Base-by-base conservation (phyloP, 2,797 vertebrate genomes). In the Pogonophryne albipinna region DNA sequence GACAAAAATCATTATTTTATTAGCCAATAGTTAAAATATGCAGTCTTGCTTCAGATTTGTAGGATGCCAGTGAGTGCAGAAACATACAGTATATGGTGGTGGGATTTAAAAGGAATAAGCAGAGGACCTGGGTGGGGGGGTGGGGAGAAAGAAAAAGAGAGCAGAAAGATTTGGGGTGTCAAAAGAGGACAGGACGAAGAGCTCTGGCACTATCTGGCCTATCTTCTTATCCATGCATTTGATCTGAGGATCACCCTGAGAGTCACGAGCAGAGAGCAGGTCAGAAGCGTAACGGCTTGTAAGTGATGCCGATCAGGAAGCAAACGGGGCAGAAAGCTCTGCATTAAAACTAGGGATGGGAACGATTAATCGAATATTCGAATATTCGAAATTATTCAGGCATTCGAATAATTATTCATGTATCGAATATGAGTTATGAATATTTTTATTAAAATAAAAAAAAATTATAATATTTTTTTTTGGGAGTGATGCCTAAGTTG, bases 261-360 rank as follows among this genome's bases (percentile, higher is more conserved):
- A 55, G 76, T 77, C 85, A 74, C 74, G 87, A 83, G 82, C 88
- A 86, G 80, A 76, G 77, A 90, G 86, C 81, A 67, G 68, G 74
- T 76, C 83, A 73, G 85, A 82, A 91, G 89, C 84, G 82, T 86
- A 92, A 89, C 79, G 65, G 80, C 83, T 80, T 85, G 80, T 71
- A 89, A 92, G 74, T 86, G 89, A 90, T 72, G 85, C 83, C 79
- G 82, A 82, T 92, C 91, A 92, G 85, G 49, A 45, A 51, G 51
- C 71, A 90, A 89, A 86, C 85, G 20, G 85, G 79, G 80, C 74
- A n/a, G n/a, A n/a, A n/a, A n/a, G n/a, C n/a, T n/a, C n/a, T n/a
- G n/a, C n/a, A n/a, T n/a, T n/a, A n/a, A n/a, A n/a, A n/a, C n/a
- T n/a, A n/a, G n/a, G n/a, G n/a, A n/a, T n/a, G n/a, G n/a, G n/a